phyloP scores from a whole-genome alignment of 2,797 vertebrate genomes.

The Hyperoplus immaculatus region DNA sequence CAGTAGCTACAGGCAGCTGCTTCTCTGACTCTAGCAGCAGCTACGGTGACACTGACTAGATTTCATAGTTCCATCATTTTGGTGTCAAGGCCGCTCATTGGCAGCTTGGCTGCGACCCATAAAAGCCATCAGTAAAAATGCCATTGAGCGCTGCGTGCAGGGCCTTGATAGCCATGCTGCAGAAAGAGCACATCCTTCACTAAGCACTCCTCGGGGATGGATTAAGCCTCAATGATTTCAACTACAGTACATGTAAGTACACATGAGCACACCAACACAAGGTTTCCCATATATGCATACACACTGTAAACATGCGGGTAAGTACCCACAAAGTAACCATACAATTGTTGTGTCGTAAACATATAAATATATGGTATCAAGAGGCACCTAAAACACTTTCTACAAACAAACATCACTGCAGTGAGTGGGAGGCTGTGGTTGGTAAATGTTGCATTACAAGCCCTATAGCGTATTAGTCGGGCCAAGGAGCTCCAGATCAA shows the following conservation, averaged over 20 bases:
- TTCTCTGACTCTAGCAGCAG: constrained; percentile 27
- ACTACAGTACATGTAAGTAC: constrained; percentile 41
- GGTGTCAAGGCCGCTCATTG: constrained; percentile 71
- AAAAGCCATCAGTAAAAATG: constrained; percentile 73
- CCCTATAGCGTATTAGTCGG: constrained; percentile 54
- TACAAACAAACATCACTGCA: constrained; percentile 56
- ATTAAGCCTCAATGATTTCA: constrained; percentile 66
- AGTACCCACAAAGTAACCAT: constrained; percentile 32
- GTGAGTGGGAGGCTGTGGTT: constrained; percentile 56
- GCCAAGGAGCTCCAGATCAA: constrained; percentile 72
- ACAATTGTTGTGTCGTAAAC: constrained; percentile 19
- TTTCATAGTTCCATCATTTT: constrained; percentile 74
- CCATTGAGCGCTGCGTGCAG: constrained; percentile 39
- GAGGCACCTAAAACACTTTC: constrained; percentile 45
- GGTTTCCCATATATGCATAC: constrained; percentile 36
- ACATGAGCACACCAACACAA: constrained; percentile 43
- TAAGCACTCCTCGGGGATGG: constrained; percentile 74
- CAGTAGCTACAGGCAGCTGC: constrained; percentile 26
- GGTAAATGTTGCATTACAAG: constrained; percentile 75
- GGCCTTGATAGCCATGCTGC: constrained; percentile 59
- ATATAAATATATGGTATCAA: constrained; percentile 27
- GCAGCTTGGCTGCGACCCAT: constrained; percentile 58
- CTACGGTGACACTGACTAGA: constrained; percentile 45
- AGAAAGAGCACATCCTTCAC: constrained; percentile 72
- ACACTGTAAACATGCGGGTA: constrained; percentile 15